These are phyloP conservation scores for Micronycteris hirsuta DNA, from an alignment of 2,113 vertebrate genomes.

Conservation along the genomic window DNA sequence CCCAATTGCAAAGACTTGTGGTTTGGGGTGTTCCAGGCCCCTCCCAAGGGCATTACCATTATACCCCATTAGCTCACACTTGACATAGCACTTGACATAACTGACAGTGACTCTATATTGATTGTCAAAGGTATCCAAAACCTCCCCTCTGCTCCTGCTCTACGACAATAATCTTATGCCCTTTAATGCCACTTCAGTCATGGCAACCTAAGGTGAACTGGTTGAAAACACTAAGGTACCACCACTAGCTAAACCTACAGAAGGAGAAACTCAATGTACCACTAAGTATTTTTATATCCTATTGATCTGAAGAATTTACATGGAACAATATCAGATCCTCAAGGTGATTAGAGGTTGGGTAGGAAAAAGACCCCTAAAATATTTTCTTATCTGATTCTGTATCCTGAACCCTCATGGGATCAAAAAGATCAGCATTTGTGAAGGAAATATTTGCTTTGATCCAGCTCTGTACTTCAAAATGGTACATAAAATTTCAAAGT, in stretches of 20 bases:
- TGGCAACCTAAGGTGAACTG: not conserved
- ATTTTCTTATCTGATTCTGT: not conserved
- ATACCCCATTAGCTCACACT: not conserved
- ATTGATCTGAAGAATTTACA: not conserved
- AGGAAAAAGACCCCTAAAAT: not conserved
- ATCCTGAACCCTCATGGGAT: not conserved
- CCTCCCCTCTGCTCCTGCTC: not conserved
- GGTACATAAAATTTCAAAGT: constrained; percentile 3
- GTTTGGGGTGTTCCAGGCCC: not conserved
- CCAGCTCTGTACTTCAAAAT: not conserved
- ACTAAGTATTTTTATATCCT: not conserved
- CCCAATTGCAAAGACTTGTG: not conserved
- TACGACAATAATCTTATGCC: not conserved
- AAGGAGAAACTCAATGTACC: not conserved
- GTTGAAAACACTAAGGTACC: not conserved
- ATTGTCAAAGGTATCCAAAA: not conserved
- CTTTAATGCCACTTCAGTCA: not conserved
- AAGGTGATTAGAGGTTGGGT: rapidly evolving
- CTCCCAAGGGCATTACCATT: not conserved
- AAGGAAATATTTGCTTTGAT: not conserved
- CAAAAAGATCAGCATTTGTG: not conserved
- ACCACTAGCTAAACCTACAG: not conserved
- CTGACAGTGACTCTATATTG: not conserved
- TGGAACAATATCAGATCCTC: not conserved
- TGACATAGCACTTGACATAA: not conserved